Evolutionary conservation across 37 sponge, comb jelly and placozoan species (phyloP).

Genomic region (Cladorhizidae sp.): DNA sequence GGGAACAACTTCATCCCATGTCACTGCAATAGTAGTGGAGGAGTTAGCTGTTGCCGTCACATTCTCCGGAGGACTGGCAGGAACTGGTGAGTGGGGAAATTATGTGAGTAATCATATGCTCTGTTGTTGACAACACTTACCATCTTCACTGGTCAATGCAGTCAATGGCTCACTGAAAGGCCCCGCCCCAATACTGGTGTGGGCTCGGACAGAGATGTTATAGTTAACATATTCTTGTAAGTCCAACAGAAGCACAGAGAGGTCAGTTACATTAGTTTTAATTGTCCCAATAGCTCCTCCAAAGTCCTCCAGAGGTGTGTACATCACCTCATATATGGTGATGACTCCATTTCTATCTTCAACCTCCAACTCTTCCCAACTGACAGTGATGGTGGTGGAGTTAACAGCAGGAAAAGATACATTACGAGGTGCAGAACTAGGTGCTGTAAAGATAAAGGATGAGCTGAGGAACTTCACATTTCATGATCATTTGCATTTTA

Average conservation of each 20-base stretch:
- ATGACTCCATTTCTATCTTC: slow-evolving; percentile 52
- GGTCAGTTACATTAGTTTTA: not conserved
- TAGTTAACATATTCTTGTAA: slow-evolving; percentile 45
- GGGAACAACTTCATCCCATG: slow-evolving; percentile 11
- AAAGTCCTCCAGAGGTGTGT: slow-evolving; percentile 38
- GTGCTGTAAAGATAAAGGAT: slow-evolving; percentile 7
- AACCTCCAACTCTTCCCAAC: slow-evolving; percentile 17
- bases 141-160: slow-evolving; percentile 25
- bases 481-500: slow-evolving; percentile 6
- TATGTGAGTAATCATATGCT: too few species aligned
- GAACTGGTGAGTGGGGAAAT: not conserved
- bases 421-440: slow-evolving; percentile 21
- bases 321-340: slow-evolving; percentile 45
- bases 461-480: too few species aligned
- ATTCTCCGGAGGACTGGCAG: slow-evolving; percentile 7
- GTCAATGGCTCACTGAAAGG: slow-evolving; percentile 27
- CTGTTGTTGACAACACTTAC: not conserved
- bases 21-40: slow-evolving; percentile 32
- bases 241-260: not conserved
- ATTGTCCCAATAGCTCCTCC: not conserved
- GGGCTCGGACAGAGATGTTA: slow-evolving; percentile 46
- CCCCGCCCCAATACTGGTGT: slow-evolving; percentile 49
- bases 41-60: slow-evolving; percentile 5
- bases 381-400: slow-evolving; percentile 29
- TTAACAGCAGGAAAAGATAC: not conserved